A percentile compares a stretch with the other conserved stretches of the same genome.
These are phyloP conservation scores for Penaeus vannamei DNA, from an alignment of 1,140 invertebrate genomes.

Conservation along the genomic window DNA sequence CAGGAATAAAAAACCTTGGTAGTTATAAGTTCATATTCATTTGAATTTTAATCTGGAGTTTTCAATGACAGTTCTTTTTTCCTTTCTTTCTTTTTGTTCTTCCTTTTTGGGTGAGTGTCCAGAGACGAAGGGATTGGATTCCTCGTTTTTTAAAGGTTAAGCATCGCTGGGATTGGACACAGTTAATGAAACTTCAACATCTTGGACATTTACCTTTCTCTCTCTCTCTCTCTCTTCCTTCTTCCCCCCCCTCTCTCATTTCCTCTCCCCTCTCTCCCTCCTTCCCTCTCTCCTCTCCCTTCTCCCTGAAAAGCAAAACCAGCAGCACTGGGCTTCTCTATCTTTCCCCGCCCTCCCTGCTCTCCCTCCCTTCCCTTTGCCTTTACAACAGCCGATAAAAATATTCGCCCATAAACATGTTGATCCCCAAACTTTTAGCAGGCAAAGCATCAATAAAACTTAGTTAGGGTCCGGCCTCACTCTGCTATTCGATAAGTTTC, in stretches of 20 bases:
- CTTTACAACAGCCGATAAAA: constrained; percentile 11
- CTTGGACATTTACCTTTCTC: not conserved
- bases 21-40: too few species aligned
- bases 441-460: constrained; percentile 46
- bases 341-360: too few species aligned
- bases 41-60: too few species aligned
- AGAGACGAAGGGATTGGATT: too few species aligned
- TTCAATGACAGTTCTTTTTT: too few species aligned
- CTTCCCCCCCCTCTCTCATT: not conserved
- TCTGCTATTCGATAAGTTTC: constrained; percentile 50
- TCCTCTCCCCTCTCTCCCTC: not conserved
- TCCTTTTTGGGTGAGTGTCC: too few species aligned
- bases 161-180: too few species aligned
- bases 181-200: too few species aligned
- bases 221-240: not conserved
- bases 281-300: not conserved
- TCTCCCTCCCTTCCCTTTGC: not conserved
- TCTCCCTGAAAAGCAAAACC: not conserved
- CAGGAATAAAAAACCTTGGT: too few species aligned
- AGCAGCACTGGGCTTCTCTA: too few species aligned
- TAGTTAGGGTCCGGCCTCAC: constrained; percentile 35
- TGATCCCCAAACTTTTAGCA: constrained; percentile 46
- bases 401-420: constrained; percentile 45
- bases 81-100: too few species aligned
- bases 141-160: too few species aligned